Evolutionary conservation across 37 sponge, comb jelly and placozoan species (phyloP), one percentile per base, ranked within the genome.

Genomic region (Cliona cf. orientalis): DNA sequence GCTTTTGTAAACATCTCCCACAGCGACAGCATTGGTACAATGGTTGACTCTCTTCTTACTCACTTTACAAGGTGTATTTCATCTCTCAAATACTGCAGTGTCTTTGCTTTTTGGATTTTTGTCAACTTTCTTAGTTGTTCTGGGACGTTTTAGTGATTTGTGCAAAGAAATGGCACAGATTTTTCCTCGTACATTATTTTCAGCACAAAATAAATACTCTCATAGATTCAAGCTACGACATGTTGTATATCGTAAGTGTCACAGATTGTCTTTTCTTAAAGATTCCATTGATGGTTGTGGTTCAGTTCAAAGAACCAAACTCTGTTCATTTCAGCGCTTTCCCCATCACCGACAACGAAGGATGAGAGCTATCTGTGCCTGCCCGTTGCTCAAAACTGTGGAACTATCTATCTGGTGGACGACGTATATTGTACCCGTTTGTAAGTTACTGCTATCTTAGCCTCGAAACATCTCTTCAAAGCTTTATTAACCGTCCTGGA

Each of bases 381-480:
- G 25, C 23, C 23, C 63, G 6, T 26, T 62, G 6, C 29, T 62
- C 6, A 62, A 62, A 62, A n/a, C 63, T 26, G 63, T 62, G 7
- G 26, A 9, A 62, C 23, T 62, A 62, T n/a, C n/a, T n/a, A n/a
- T 7, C 63, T 7, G 7, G 28, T n/a, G 29, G 29, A 62, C 17
- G 26, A 7, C 23, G 6, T n/a, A 22, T 62, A 14, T 62, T 62
- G 6, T 62, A 62, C 63, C 63, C 63, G 11, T 22, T n/a, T 14
- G 6, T 62, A 7, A 62, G 26, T n/a, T 62, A 62, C 63, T 62
- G 63, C 63, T 62, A 62, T 22, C 29, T 62, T 62, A 26, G 29
- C 17, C 17, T 62, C 23, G 26, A 62, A 22, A 26, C 29, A 26
- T 22, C 28, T 62, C 23, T 62, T 25, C 63, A 62, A n/a, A 9